phyloP scores from a whole-genome alignment of 2,113 vertebrate species.

The Leiothrix lutea region DNA sequence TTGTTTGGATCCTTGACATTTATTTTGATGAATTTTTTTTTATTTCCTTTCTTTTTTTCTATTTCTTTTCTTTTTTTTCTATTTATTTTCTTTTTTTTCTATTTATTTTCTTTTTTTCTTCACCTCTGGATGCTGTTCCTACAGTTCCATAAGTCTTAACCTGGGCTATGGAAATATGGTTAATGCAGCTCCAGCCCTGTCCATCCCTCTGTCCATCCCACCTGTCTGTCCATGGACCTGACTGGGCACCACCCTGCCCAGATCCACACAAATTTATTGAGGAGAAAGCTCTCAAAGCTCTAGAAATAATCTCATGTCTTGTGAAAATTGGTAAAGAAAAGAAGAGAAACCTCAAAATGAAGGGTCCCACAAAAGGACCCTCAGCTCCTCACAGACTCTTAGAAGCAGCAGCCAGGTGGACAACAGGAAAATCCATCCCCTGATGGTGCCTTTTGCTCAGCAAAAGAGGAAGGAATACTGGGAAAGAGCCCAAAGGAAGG shows the following conservation, averaged over 20 bases:
- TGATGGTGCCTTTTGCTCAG: neutral
- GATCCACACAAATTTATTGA: neutral
- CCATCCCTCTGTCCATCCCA: neutral
- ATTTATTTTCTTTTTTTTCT: no score
- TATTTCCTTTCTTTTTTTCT: no score
- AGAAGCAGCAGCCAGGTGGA: neutral
- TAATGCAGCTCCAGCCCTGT: neutral
- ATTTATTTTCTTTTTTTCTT: neutral
- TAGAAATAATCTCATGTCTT: neutral
- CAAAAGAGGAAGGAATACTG: neutral
- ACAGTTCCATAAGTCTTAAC: neutral
- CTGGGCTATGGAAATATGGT: accelerated
- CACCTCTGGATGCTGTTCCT: neutral
- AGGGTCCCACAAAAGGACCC: neutral
- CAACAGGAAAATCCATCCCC: neutral
- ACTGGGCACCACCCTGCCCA: neutral
- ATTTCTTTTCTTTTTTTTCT: no score
- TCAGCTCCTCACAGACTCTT: neutral
- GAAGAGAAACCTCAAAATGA: neutral
- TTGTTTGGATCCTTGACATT: neutral
- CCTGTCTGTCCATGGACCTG: neutral
- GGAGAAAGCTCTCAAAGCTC: neutral
- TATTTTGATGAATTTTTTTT: neutral
- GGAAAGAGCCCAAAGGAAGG: neutral
- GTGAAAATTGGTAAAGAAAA: neutral